Evolutionary conservation across 2,888 invertebrate genomes (phyloP).

Genomic region (Nysson spinosus): DNA sequence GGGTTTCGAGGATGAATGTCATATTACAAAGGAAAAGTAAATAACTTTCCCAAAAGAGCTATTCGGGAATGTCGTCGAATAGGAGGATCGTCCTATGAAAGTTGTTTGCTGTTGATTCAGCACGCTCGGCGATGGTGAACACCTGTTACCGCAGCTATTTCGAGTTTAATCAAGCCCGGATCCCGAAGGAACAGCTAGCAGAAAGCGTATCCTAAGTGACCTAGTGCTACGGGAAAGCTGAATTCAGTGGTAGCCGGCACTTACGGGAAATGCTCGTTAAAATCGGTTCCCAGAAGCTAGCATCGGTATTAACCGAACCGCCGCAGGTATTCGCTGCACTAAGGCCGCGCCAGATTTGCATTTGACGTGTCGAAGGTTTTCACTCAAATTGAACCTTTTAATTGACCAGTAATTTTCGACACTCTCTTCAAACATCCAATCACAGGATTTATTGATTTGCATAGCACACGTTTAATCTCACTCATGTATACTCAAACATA

Average conservation of each 20-base stretch:
- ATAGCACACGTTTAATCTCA: no score
- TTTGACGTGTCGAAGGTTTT: no score
- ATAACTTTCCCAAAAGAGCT: slow-evolving; percentile 10
- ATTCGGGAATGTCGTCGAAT: slow-evolving; percentile 15
- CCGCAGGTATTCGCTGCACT: neutral
- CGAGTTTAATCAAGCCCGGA: slow-evolving; percentile 62
- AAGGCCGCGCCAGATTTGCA: neutral
- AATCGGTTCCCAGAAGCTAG: slow-evolving; percentile 5
- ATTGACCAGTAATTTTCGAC: no score
- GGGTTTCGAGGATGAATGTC: neutral
- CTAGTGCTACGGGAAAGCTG: slow-evolving; percentile 21
- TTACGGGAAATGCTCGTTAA: slow-evolving; percentile 27
- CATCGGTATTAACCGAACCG: slow-evolving; percentile 1
- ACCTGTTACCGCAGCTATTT: slow-evolving; percentile 62
- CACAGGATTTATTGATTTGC: no score
- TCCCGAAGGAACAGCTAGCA: slow-evolving; percentile 37
- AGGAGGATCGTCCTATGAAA: slow-evolving; percentile 23
- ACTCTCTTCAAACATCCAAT: no score
- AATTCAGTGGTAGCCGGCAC: slow-evolving; percentile 18
- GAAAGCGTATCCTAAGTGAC: slow-evolving; percentile 29
- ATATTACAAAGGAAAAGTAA: slow-evolving; percentile 8
- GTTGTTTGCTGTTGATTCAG: slow-evolving; percentile 55
- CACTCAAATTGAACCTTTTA: no score
- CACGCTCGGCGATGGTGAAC: slow-evolving; percentile 55
- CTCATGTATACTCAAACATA: no score